Conservation (phyloP, 2,888 invertebrate genomes). For the Ametastegia equiseti region DNA sequence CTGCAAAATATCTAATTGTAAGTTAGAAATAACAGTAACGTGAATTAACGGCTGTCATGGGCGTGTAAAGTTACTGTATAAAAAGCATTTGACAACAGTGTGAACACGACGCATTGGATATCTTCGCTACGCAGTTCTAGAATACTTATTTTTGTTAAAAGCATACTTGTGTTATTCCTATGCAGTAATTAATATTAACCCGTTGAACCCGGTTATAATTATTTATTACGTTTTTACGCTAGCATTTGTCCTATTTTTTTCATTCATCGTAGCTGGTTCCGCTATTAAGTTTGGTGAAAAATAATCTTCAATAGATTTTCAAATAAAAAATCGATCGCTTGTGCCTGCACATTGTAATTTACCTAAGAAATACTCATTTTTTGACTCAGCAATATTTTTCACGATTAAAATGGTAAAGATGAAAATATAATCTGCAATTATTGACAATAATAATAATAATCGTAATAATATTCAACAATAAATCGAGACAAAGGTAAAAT, state of each 20-base stretch:
- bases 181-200: neutral
- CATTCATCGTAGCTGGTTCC: too few relatives aligned
- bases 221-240: neutral
- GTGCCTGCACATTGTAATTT: conserved; percentile 17
- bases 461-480: neutral
- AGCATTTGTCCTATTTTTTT: neutral
- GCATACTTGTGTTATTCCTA: neutral
- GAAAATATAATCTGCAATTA: neutral
- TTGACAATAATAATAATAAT: neutral
- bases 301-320: neutral
- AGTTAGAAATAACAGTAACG: neutral
- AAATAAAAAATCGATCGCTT: neutral
- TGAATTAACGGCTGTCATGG: neutral
- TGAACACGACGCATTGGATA: neutral
- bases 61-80: neutral
- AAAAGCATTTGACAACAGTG: neutral
- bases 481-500: too few relatives aligned
- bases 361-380: neutral
- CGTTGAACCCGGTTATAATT: neutral
- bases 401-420: neutral
- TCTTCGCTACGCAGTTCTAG: neutral
- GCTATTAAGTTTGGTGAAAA: too few relatives aligned
- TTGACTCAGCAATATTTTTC: neutral
- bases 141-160: too few relatives aligned
- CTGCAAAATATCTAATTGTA: neutral